Base-by-base conservation (phyloP, 2,797 vertebrate genomes). In the Serranus cabrilla region DNA sequence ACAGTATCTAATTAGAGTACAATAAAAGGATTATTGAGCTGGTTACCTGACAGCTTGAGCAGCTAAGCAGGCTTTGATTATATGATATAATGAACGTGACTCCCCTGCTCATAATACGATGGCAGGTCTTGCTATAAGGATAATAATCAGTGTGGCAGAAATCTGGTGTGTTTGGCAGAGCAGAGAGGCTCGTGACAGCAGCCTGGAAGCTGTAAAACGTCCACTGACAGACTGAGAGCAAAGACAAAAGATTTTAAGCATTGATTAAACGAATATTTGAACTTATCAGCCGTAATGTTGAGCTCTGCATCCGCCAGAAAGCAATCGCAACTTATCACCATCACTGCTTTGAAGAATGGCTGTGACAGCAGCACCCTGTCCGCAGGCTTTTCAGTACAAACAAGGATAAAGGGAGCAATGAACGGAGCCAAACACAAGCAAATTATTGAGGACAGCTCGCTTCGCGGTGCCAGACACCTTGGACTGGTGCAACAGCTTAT, bases 181-280 rank as follows among this genome's bases (percentile, higher is more conserved):
- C 71, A 71, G 17, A 39, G 59, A 75, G 59, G 34, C 18, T 71
- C 50, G 20, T 73, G 59, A 65, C 42, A 79, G 55, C 61, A 18
- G 42, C 58, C 18, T 63, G 40, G 63, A 67, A 64, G 74, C 25
- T 61, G 52, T 37, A 59, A 37, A 46, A 55, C 42, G 13, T 23
- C 11, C 17, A 4, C 13, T 59, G 9, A 61, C 74, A 62, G 7
- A 27, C 62, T 23, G 56, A 64, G 52, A 59, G 45, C 9, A 46
- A 12, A 52, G 66, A 55, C 37, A 42, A 59, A 74, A 51, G 14
- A 67, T 76, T 40, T 34, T 13, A 54, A 60, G 39, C 21, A 14
- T 43, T 59, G 61, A 84, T 82, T 71, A 71, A 63, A 70, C 56
- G 1, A 51, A 65, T 64, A 75, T 73, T 71, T 73, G 7, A 78